Evolutionary conservation across 2,113 vertebrate species (phyloP).

Genomic region (Seriola aureovittata): DNA sequence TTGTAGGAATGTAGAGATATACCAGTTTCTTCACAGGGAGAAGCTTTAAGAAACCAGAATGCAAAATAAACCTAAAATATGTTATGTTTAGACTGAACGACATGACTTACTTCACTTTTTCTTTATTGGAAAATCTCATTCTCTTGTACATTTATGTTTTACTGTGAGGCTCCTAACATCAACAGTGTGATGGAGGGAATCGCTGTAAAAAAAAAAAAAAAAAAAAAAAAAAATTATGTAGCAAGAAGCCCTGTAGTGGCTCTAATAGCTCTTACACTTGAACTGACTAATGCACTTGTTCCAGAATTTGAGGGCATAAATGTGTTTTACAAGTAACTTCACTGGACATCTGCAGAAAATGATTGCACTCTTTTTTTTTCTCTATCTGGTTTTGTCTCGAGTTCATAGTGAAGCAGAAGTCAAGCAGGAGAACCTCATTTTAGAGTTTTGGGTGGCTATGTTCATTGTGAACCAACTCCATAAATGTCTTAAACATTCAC

Average conservation of each 20-base stretch:
- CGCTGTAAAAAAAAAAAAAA: neutral
- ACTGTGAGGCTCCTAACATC: slow-evolving; percentile 1
- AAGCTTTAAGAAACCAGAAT: neutral
- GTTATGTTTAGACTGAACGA: neutral
- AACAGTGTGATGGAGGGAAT: neutral
- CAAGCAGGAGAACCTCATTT: neutral
- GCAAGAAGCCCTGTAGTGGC: slow-evolving; percentile 2
- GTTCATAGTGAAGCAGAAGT: neutral
- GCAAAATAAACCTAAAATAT: neutral
- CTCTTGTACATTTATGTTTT: neutral
- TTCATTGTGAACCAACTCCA: neutral
- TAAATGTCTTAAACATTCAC: neutral
- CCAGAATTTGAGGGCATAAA: slow-evolving; percentile 2
- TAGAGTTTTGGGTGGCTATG: neutral
- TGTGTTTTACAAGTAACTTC: slow-evolving; percentile 22
- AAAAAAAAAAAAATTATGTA: neutral
- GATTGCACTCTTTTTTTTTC: slow-evolving; percentile 14
- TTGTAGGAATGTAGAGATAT: neutral
- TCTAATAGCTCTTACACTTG: slow-evolving; percentile 32
- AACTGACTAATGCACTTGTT: slow-evolving; percentile 13
- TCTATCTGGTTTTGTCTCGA: neutral
- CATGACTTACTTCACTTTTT: neutral
- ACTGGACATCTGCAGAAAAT: slow-evolving; percentile 3
- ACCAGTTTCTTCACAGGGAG: neutral
- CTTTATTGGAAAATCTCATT: neutral